Evolutionary conservation across 2,888 invertebrate species (phyloP).

Genomic region (Agonopterix alstromeriana): DNA sequence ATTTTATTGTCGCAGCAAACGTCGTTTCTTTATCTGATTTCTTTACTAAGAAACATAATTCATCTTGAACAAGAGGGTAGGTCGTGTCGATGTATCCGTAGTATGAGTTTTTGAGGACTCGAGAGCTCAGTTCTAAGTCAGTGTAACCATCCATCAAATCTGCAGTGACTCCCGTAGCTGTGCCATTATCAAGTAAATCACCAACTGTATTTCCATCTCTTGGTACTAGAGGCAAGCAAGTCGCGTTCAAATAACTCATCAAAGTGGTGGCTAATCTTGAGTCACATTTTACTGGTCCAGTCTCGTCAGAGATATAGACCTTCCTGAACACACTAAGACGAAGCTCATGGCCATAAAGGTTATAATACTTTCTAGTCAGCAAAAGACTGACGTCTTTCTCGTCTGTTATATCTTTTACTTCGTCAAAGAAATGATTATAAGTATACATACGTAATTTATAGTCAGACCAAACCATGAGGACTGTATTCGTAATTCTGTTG

Average conservation of each 20-base stretch:
- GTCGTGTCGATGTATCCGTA: slow-evolving; percentile 70
- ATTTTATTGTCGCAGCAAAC: slow-evolving; percentile 53
- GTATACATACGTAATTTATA: slow-evolving; percentile 55
- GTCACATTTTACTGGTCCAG: slow-evolving; percentile 43
- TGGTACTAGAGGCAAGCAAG: slow-evolving; percentile 46
- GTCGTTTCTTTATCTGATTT: slow-evolving; percentile 65
- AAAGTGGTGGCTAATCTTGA: slow-evolving; percentile 45
- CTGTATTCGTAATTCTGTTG: slow-evolving; percentile 69
- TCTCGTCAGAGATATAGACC: slow-evolving; percentile 39
- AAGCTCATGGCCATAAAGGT: slow-evolving; percentile 46
- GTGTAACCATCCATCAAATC: slow-evolving; percentile 67
- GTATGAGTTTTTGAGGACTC: slow-evolving; percentile 70
- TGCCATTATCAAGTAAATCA: slow-evolving; percentile 55
- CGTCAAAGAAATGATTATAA: slow-evolving; percentile 66
- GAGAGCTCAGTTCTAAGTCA: slow-evolving; percentile 71
- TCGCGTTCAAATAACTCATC: slow-evolving; percentile 50
- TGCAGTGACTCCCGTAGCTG: slow-evolving; percentile 61
- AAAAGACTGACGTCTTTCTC: slow-evolving; percentile 44
- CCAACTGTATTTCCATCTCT: slow-evolving; percentile 62
- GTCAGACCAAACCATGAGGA: slow-evolving; percentile 45
- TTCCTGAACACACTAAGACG: slow-evolving; percentile 56
- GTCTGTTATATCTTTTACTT: slow-evolving; percentile 52
- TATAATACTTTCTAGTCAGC: slow-evolving; percentile 40
- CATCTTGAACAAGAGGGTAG: slow-evolving; percentile 69
- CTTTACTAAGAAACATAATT: slow-evolving; percentile 73